phyloP scores from a whole-genome alignment of 2,888 invertebrate genomes.

The Oscheius onirici region DNA sequence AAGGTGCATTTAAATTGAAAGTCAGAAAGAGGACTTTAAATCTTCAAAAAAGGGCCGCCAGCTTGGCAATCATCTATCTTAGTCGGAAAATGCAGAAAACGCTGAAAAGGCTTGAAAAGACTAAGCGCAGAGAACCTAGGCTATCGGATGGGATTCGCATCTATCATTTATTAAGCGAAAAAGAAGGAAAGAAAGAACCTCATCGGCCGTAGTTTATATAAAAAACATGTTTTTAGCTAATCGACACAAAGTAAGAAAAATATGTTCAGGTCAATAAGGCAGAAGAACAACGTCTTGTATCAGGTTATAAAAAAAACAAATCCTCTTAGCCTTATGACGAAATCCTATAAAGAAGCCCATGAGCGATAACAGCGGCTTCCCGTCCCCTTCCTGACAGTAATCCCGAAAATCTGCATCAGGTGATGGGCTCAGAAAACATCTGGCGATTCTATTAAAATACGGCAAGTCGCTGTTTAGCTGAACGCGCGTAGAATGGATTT shows the following conservation, averaged over 20 bases:
- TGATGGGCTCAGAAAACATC: background rate
- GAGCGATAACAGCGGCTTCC: too few relatives aligned
- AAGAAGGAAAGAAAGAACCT: too few relatives aligned
- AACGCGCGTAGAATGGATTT: constrained; percentile 17
- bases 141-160: too few relatives aligned
- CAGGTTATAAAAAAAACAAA: background rate
- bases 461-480: background rate
- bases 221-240: too few relatives aligned
- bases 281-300: background rate
- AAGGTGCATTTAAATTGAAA: background rate
- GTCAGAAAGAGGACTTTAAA: too few relatives aligned
- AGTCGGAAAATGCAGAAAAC: background rate
- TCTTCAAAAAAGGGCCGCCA: too few relatives aligned
- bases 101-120: background rate
- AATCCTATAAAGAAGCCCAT: too few relatives aligned
- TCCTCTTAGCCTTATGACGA: too few relatives aligned
- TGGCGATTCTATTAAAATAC: constrained; percentile 16
- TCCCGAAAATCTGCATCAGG: background rate
- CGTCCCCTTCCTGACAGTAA: background rate
- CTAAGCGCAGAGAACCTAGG: background rate
- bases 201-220: too few relatives aligned
- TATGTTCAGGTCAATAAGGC: too few relatives aligned
- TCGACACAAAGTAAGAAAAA: too few relatives aligned
- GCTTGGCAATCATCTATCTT: background rate
- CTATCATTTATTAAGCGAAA: too few relatives aligned